A percentile compares a stretch with the other conserved stretches of the same genome.
Evolutionary conservation across 2,888 invertebrate species (phyloP).

Genomic region (Drosophila kanekoi): DNA sequence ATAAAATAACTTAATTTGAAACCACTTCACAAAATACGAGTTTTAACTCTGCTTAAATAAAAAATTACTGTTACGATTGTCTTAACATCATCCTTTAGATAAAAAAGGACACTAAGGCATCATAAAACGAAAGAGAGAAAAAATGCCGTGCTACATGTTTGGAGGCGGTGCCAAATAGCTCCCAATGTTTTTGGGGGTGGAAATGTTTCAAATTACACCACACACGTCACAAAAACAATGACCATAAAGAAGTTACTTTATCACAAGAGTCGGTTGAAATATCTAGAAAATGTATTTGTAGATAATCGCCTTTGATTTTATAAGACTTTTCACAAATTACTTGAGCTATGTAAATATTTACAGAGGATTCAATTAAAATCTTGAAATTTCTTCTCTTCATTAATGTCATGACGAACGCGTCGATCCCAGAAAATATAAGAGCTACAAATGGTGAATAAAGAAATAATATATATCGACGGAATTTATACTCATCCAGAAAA

Average conservation of each 20-base stretch:
- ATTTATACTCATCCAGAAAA: too few relatives aligned
- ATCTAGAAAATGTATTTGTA: too few relatives aligned
- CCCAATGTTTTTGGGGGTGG: constrained; percentile 60
- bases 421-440: too few relatives aligned
- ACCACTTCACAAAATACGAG: constrained; percentile 56
- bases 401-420: too few relatives aligned
- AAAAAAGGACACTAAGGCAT: constrained; percentile 61
- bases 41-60: constrained; percentile 74
- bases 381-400: too few relatives aligned
- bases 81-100: constrained; percentile 60
- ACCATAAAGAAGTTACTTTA: not conserved
- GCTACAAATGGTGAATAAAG: too few relatives aligned
- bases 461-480: too few relatives aligned
- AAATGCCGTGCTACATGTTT: constrained; percentile 60
- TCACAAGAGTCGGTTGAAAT: not conserved
- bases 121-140: constrained; percentile 62
- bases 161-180: constrained; percentile 63
- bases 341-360: too few relatives aligned
- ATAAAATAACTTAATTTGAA: constrained; percentile 53
- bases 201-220: constrained; percentile 45
- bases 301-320: too few relatives aligned
- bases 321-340: too few relatives aligned
- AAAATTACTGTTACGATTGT: constrained; percentile 71
- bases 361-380: too few relatives aligned
- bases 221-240: constrained; percentile 38